These are phyloP conservation scores for Desmophyllum pertusum DNA, from an alignment of 92 coral and sea anemone species.

Conservation along the genomic window DNA sequence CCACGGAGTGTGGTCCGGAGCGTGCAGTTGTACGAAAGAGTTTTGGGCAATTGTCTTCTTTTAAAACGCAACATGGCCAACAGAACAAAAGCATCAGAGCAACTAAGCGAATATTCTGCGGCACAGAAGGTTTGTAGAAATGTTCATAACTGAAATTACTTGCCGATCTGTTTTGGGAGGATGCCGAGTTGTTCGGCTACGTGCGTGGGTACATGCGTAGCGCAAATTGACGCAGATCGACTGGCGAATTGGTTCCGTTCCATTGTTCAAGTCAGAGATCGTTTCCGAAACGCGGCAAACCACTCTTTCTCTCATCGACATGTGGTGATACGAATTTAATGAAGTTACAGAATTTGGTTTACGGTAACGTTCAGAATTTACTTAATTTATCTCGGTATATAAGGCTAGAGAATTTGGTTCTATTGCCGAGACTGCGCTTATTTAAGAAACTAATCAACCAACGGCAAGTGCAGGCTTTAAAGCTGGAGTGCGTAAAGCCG, in stretches of 20 bases:
- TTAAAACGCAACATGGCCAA: conserved; percentile 53
- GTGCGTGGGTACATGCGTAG: not conserved
- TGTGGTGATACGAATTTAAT: not conserved
- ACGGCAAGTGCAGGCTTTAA: too few species aligned
- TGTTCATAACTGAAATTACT: not conserved
- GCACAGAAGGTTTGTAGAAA: conserved; percentile 63
- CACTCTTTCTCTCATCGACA: not conserved
- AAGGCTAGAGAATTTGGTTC: not conserved
- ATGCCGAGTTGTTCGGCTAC: not conserved
- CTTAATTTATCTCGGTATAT: not conserved
- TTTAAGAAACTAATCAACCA: not conserved
- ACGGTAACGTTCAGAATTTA: not conserved
- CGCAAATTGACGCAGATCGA: not conserved
- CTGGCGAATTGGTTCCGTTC: not conserved
- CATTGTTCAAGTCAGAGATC: not conserved
- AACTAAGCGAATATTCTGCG: conserved; percentile 69
- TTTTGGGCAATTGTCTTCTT: not conserved
- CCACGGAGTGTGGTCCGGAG: not conserved
- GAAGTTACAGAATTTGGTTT: not conserved
- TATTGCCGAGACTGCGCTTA: not conserved
- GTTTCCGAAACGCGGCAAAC: not conserved
- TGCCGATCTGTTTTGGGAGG: not conserved
- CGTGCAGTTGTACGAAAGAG: not conserved
- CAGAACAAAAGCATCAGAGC: conserved; percentile 83
- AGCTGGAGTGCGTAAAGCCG: too few species aligned